These are phyloP conservation scores for Griposia aprilina DNA, from an alignment of 2,888 invertebrate genomes.

Conservation along the genomic window DNA sequence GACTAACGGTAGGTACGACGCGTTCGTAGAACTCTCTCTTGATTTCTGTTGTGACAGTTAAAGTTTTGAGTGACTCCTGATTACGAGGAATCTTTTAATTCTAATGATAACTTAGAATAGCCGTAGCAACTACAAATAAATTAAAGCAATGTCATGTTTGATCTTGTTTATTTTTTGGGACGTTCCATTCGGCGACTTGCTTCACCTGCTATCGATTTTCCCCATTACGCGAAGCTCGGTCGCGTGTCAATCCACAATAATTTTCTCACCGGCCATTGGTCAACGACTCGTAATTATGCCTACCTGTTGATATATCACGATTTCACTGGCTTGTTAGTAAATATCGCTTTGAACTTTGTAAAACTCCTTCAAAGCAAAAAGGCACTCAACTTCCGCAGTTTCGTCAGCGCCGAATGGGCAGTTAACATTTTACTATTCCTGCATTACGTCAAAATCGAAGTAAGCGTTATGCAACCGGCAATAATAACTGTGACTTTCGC, in stretches of 20 bases:
- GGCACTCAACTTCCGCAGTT: constrained; percentile 39
- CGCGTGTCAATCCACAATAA: constrained; percentile 68
- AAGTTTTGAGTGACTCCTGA: background rate
- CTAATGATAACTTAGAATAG: background rate
- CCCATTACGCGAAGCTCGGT: constrained; percentile 62
- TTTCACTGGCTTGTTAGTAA: constrained; percentile 71
- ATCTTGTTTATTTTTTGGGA: constrained; percentile 21
- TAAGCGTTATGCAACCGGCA: constrained; percentile 29
- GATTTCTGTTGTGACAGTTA: constrained; percentile 3
- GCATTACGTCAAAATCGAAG: constrained; percentile 47
- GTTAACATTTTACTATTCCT: constrained; percentile 53
- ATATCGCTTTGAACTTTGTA: constrained; percentile 59
- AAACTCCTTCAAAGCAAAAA: constrained; percentile 53
- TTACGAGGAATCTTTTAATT: background rate
- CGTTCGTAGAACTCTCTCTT: background rate
- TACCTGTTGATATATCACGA: constrained; percentile 75
- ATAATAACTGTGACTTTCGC: constrained; percentile 34
- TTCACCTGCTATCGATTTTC: constrained; percentile 62
- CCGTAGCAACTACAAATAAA: constrained; percentile 7
- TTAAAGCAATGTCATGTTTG: background rate
- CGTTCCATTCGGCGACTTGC: constrained; percentile 1
- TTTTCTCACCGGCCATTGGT: constrained; percentile 63
- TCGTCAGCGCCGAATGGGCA: constrained; percentile 37
- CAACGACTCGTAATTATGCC: constrained; percentile 69
- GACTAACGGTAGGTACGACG: constrained; percentile 10